Percentiles rank a stretch among this genome's conserved stretches.
Conservation (phyloP, 2,797 vertebrate genomes). For the Scomberomorus guttatus region DNA sequence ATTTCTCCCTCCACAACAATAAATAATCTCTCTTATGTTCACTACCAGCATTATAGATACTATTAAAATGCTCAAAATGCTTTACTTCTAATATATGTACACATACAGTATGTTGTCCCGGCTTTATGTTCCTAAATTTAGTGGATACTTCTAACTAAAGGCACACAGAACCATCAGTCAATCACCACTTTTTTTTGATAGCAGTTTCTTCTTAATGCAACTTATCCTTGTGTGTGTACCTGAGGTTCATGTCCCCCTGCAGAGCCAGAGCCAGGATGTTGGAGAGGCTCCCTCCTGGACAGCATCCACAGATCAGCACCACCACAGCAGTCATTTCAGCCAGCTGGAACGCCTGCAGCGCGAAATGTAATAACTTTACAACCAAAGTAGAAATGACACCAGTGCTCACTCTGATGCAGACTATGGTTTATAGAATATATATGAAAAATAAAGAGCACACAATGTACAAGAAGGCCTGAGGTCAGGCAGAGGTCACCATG, state of each 20-base stretch:
- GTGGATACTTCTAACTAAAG: too few species aligned
- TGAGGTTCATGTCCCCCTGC: slow-evolving; percentile 91
- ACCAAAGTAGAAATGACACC: neutral
- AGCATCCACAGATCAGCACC: slow-evolving; percentile 90
- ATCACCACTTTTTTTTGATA: neutral
- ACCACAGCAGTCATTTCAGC: slow-evolving; percentile 75
- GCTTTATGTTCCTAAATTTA: too few species aligned
- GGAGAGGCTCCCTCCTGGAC: slow-evolving; percentile 87
- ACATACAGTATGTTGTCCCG: too few species aligned
- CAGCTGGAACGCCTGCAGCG: slow-evolving; percentile 81
- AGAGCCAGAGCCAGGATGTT: slow-evolving; percentile 86
- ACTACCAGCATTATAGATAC: too few species aligned
- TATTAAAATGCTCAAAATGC: too few species aligned
- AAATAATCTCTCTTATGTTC: too few species aligned
- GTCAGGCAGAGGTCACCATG: too few species aligned
- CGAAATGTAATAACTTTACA: neutral
- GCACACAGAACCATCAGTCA: too few species aligned
- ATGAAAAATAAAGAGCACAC: neutral
- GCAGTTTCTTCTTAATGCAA: neutral
- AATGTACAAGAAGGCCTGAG: neutral
- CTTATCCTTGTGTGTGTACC: slow-evolving; percentile 70
- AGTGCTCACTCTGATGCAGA: neutral
- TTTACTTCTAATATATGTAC: too few species aligned
- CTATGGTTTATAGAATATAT: neutral
- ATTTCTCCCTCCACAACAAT: too few species aligned